Conservation (phyloP, 2,797 vertebrate species). For the Amblyraja radiata region DNA sequence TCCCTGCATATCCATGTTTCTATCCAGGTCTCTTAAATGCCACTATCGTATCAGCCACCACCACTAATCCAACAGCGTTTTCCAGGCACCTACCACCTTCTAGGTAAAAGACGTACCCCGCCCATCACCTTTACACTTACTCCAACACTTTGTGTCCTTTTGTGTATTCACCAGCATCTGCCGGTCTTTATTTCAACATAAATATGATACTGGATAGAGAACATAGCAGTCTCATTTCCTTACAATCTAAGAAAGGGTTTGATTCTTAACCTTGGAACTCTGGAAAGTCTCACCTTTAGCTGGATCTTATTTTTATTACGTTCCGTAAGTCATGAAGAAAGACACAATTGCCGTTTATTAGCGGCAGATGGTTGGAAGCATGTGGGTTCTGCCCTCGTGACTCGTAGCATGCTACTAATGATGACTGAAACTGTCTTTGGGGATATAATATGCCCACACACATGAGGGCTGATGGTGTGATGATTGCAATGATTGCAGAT, state of each 20-base stretch:
- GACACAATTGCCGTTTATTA: not conserved
- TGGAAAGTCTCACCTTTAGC: not conserved
- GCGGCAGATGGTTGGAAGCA: not conserved
- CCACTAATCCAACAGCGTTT: no score
- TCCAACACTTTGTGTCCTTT: no score
- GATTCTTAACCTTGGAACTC: not conserved
- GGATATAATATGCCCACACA: not conserved
- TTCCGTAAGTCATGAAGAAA: not conserved
- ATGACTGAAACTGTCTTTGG: not conserved
- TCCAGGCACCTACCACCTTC: no score
- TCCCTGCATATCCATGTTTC: no score
- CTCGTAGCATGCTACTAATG: not conserved
- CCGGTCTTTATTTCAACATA: not conserved
- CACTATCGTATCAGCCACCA: no score
- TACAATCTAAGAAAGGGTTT: not conserved
- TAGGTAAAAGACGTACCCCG: no score
- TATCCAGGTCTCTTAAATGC: no score
- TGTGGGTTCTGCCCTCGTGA: not conserved
- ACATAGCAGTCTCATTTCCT: not conserved
- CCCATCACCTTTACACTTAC: no score
- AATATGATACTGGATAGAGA: not conserved
- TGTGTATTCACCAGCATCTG: no score
- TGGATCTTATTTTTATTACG: not conserved
- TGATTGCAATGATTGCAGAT: no score
- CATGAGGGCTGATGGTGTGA: not conserved